Evolutionary conservation across 2,113 vertebrate species (phyloP).

Genomic region (Meles meles): DNA sequence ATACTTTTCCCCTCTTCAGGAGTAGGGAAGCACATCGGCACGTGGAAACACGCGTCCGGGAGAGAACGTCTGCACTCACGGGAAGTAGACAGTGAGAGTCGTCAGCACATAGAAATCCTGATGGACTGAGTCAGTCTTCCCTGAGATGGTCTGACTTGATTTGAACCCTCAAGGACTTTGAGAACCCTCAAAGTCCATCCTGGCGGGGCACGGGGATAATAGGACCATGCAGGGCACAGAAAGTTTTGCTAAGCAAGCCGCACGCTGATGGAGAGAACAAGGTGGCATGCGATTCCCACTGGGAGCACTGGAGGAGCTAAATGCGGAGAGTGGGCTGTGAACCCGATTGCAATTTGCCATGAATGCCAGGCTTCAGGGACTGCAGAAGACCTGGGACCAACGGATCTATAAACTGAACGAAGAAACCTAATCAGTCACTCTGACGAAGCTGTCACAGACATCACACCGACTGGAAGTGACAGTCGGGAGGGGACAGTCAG

Average conservation of each 20-base stretch:
- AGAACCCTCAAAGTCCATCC: neutral
- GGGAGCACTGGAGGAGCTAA: rapidly evolving
- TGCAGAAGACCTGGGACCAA: neutral
- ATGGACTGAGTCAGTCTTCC: neutral
- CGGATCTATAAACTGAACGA: neutral
- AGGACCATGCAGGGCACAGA: rapidly evolving
- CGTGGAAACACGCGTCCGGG: rapidly evolving
- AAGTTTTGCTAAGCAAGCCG: neutral
- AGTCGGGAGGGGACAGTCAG: neutral
- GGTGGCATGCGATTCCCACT: rapidly evolving
- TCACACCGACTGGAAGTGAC: too few relatives aligned
- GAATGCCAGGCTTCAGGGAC: neutral
- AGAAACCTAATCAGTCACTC: neutral
- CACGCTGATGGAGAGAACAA: neutral
- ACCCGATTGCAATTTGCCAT: neutral
- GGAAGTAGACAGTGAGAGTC: rapidly evolving
- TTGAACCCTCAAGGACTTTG: neutral
- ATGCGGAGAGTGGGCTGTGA: neutral
- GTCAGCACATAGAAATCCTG: rapidly evolving
- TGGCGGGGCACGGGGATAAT: rapidly evolving
- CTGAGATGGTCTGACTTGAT: neutral
- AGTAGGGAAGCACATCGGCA: neutral
- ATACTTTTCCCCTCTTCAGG: neutral
- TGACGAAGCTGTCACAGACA: neutral
- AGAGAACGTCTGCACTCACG: neutral